These are phyloP conservation scores for Silurus lanzhouensis DNA, from an alignment of 2,797 vertebrate species.

Conservation along the genomic window DNA sequence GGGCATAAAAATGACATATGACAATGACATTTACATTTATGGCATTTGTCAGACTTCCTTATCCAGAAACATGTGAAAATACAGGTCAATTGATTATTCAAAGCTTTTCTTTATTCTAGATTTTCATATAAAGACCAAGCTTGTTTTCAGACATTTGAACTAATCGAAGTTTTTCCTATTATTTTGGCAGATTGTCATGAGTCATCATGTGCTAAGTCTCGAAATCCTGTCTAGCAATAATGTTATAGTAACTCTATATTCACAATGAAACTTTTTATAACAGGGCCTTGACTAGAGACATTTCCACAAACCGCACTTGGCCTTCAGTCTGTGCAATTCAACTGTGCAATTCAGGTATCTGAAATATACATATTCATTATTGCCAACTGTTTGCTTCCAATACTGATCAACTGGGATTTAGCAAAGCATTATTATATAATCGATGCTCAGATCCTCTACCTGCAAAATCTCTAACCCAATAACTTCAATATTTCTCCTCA, in stretches of 20 bases:
- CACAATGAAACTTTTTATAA: neutral
- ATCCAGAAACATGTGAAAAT: too few relatives aligned
- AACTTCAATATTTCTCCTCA: neutral
- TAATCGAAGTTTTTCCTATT: neutral
- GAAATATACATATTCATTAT: neutral
- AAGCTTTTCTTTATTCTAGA: neutral
- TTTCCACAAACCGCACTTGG: neutral
- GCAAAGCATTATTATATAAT: neutral
- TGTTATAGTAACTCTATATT: neutral
- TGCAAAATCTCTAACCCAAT: neutral
- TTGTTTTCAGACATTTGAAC: neutral
- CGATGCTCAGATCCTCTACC: neutral
- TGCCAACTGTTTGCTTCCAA: neutral
- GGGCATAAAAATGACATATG: too few relatives aligned
- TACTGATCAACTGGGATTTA: neutral
- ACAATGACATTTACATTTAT: too few relatives aligned
- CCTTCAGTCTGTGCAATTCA: neutral
- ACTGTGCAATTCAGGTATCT: neutral
- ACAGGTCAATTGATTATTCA: neutral
- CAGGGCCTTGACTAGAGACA: neutral
- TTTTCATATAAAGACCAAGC: neutral
- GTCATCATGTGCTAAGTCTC: too few relatives aligned
- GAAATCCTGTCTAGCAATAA: neutral
- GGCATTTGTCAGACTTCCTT: too few relatives aligned
- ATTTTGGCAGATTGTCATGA: neutral